Base-by-base conservation (phyloP, 2,113 vertebrate genomes). In the Oryctolagus cuniculus region DNA sequence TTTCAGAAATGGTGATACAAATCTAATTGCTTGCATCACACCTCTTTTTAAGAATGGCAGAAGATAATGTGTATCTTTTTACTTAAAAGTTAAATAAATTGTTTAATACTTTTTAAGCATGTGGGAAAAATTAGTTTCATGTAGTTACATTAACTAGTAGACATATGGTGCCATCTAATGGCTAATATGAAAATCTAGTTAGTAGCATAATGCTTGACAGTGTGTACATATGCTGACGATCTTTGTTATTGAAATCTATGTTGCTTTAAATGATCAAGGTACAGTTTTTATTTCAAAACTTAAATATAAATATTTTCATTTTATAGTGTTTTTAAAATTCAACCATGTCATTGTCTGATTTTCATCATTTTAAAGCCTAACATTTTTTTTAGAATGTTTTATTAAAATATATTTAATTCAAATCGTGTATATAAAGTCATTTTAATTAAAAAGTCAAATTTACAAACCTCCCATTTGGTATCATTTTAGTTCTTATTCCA, bases 131-230 rank as follows among this genome's bases (percentile, higher is more conserved):
- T 63, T 51, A 44, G 34, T 64, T 93, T 74, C 79, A 64, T n/a
- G 6, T 55, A 89, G 31, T 72, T 80, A n/a, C 24, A 4, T 69
- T 92, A 93, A 84, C 77, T 92, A 69, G 61, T 89, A 96, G 95
- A 73, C 72, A 12, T 31, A 55, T 96, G 93, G 94, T 92, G 97
- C 97, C 97, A 97, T 96, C 97, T 98, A 98, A 96, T 97, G 97
- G 97, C 82, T 96, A 73, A 92, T 82, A 67, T 74, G 72, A 93
- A 90, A 94, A 96, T 91, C 49, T 92, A 8, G 73, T 67, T 77
- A 49, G 78, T 34, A 84, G 1, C 7, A 53, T 58, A 69, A 16
- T 58, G 31, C 58, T 87, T 49, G 80, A 53, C 66, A 51, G 49
- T 66, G 36, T 92, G 36, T 81, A 73, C 85, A 53, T 87, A 31